phyloP scores from a whole-genome alignment of 2,113 vertebrate genomes.

The Anser cygnoides region DNA sequence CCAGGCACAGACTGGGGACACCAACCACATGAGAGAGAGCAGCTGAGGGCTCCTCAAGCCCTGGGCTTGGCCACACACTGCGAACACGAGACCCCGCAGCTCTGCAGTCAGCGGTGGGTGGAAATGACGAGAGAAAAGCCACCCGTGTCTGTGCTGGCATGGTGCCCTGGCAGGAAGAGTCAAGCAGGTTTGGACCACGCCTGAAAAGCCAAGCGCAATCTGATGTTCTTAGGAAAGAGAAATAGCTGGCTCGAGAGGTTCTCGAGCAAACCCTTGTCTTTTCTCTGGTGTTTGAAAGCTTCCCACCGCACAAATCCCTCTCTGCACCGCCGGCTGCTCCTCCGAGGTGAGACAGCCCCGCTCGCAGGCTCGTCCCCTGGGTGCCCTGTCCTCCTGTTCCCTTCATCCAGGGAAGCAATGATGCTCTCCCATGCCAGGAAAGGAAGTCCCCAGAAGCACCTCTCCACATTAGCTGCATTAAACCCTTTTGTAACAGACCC shows the following conservation, averaged over 20 bases:
- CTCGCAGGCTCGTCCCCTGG: background rate
- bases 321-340: background rate
- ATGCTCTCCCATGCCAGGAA: background rate
- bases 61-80: background rate
- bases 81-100: background rate
- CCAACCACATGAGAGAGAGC: background rate
- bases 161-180: background rate
- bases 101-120: background rate
- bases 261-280: background rate
- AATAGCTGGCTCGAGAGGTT: fast-evolving
- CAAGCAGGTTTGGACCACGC: background rate
- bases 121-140: background rate
- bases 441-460: background rate
- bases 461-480: background rate
- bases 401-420: background rate
- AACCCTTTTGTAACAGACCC: background rate
- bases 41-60: background rate
- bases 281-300: background rate
- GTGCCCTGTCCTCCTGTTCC: background rate
- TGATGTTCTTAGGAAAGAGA: background rate
- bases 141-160: background rate
- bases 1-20: background rate
- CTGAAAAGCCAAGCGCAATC: background rate
- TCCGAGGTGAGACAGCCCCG: background rate
- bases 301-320: background rate